These are phyloP conservation scores for Centropus bengalensis DNA, from an alignment of 2,113 vertebrate species.

Conservation along the genomic window DNA sequence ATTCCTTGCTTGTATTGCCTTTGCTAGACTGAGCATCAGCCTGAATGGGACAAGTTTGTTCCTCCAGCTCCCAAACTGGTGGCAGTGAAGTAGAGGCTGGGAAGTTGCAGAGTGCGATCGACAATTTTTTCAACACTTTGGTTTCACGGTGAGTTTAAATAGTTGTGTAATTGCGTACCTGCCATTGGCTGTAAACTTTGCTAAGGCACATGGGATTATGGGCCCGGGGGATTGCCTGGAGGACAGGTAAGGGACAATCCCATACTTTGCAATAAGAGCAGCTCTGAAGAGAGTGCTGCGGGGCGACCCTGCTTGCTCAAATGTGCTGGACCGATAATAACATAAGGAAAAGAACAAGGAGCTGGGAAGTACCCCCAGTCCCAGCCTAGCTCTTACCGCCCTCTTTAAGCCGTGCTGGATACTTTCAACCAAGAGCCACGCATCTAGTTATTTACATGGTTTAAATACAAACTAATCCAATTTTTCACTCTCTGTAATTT, in stretches of 20 bases:
- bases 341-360: neutral
- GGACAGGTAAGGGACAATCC: neutral
- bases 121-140: neutral
- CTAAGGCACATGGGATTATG: neutral
- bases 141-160: neutral
- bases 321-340: neutral
- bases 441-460: neutral
- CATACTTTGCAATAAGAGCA: neutral
- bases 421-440: neutral
- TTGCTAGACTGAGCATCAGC: too few relatives aligned
- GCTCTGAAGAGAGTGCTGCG: rapidly evolving
- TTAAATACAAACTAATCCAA: conserved; percentile 12
- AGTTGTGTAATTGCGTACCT: neutral
- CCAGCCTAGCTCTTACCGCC: neutral
- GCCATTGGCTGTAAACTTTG: neutral
- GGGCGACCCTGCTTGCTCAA: rapidly evolving
- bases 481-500: neutral
- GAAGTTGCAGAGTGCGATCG: neutral
- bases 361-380: too few relatives aligned
- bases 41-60: neutral
- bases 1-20: too few relatives aligned
- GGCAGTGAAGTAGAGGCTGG: neutral
- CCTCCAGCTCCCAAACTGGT: rapidly evolving
- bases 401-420: neutral
- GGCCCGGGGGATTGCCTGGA: neutral